Conservation (phyloP, 2,797 vertebrate genomes). For the Numenius phaeopus region DNA sequence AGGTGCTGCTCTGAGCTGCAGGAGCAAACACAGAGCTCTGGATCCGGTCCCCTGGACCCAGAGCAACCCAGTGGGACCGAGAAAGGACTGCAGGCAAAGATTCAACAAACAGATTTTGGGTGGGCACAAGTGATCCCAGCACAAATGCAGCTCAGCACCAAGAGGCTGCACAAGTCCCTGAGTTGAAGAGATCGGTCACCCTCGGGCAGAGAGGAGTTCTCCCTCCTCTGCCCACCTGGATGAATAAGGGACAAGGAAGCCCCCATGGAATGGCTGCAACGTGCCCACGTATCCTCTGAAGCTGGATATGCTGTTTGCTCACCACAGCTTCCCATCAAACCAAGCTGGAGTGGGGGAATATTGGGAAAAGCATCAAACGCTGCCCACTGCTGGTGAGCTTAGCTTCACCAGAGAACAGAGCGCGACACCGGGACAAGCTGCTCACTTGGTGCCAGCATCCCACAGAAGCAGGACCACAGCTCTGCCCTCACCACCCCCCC, state of each 20-base stretch:
- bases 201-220: not conserved
- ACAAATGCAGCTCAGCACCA: not conserved
- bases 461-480: not conserved
- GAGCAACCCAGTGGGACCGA: fast-evolving
- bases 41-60: not conserved
- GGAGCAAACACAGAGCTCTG: fast-evolving
- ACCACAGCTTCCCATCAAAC: fast-evolving
- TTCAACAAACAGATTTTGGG: not conserved
- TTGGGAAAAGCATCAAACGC: not conserved
- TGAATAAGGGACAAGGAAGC: not conserved
- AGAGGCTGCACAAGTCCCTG: not conserved
- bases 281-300: not conserved
- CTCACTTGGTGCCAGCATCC: not conserved
- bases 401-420: not conserved
- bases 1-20: not conserved
- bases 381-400: not conserved
- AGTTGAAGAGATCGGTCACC: not conserved
- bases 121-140: not conserved
- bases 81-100: not conserved
- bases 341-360: not conserved
- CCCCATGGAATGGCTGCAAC: not conserved
- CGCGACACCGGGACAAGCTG: not conserved
- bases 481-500: not conserved
- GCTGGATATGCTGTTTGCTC: not conserved
- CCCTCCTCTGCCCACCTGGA: not conserved